These are phyloP conservation scores for Aurelia aurita DNA, from an alignment of 30 jellyfish, hydroid and myxozoan genomes.

Conservation along the genomic window DNA sequence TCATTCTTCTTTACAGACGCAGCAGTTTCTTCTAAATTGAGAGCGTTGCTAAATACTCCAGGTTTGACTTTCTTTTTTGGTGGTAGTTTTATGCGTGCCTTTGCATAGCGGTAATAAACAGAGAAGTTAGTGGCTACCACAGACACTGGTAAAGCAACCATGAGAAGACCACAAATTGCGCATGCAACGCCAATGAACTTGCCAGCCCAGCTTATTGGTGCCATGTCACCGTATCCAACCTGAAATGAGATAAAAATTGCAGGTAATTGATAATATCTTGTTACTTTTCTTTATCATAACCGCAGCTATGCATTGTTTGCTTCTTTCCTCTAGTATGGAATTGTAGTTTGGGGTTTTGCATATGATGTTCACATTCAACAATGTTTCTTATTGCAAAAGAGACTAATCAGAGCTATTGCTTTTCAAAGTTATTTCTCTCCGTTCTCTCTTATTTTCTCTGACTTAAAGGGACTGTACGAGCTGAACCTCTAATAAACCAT, in stretches of 20 bases:
- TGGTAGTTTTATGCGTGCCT: slow-evolving; percentile 89
- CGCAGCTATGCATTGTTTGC: too few relatives aligned
- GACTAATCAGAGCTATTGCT: too few relatives aligned
- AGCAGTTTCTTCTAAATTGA: slow-evolving; percentile 44
- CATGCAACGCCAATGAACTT: slow-evolving; percentile 81
- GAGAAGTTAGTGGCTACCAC: slow-evolving; percentile 95
- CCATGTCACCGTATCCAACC: slow-evolving; percentile 97
- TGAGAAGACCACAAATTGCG: slow-evolving; percentile 88
- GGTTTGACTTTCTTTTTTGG: slow-evolving; percentile 88
- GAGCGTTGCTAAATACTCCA: slow-evolving; percentile 77
- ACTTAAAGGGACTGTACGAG: too few relatives aligned
- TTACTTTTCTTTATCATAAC: too few relatives aligned
- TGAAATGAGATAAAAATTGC: not conserved
- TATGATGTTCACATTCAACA: too few relatives aligned
- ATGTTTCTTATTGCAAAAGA: too few relatives aligned
- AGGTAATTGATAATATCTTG: too few relatives aligned
- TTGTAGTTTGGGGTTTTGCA: too few relatives aligned
- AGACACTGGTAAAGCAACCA: slow-evolving; percentile 97
- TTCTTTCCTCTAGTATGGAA: too few relatives aligned
- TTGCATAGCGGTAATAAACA: slow-evolving; percentile 91
- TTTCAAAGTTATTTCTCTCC: too few relatives aligned
- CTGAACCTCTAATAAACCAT: too few relatives aligned
- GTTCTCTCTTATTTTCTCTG: too few relatives aligned
- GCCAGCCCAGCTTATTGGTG: slow-evolving; percentile 88
- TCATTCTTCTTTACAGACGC: slow-evolving; percentile 55